A percentile compares a stretch with the other conserved stretches of the same genome.
Evolutionary conservation across 2,113 vertebrate genomes (phyloP).

Genomic region (Climacteris rufus): DNA sequence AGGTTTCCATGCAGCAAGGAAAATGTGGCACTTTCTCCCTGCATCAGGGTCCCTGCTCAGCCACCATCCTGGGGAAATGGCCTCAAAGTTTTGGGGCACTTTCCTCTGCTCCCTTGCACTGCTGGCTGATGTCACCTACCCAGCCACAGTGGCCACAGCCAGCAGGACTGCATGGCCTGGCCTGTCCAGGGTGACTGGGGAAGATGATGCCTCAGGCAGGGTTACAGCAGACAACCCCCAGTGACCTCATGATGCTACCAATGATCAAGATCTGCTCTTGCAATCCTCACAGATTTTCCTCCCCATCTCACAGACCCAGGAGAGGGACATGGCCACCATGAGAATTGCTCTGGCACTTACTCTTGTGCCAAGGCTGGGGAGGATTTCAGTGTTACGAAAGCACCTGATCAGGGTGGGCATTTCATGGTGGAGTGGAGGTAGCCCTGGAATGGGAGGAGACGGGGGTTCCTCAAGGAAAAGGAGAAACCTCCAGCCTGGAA

Average conservation of each 20-base stretch:
- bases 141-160: background rate
- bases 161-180: background rate
- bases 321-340: fast-evolving
- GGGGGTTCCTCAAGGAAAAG: background rate
- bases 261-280: background rate
- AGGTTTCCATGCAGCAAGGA: background rate
- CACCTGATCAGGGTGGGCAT: background rate
- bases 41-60: fast-evolving
- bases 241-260: fast-evolving
- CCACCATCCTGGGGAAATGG: background rate
- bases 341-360: background rate
- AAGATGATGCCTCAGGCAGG: background rate
- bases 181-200: background rate
- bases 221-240: background rate
- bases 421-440: background rate
- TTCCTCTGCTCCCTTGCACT: background rate
- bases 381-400: background rate
- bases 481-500: background rate
- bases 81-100: background rate
- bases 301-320: background rate
- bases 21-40: background rate
- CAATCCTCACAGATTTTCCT: background rate
- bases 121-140: background rate
- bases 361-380: background rate
- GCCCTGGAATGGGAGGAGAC: background rate